Conservation (phyloP, 2,797 vertebrate species). For the Botia kubotai region DNA sequence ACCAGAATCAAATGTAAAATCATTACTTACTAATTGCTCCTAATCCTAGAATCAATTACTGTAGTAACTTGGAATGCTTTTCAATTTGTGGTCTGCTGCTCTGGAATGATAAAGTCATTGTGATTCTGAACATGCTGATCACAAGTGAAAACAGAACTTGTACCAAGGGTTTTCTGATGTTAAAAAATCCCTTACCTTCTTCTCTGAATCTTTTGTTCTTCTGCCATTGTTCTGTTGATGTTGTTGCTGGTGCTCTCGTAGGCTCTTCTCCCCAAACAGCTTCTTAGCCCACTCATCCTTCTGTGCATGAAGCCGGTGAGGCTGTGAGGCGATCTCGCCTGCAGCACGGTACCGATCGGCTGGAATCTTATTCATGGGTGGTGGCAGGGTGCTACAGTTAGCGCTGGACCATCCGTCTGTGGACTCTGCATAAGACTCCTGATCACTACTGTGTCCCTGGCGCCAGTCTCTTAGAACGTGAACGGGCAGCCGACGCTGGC, state of each 20-base stretch:
- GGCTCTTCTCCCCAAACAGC: constrained; percentile 84
- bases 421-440: constrained; percentile 97
- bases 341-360: constrained; percentile 94
- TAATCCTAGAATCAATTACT: background rate
- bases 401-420: constrained; percentile 97
- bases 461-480: constrained; percentile 93
- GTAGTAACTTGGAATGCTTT: constrained; percentile 2
- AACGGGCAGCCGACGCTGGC: constrained; percentile 91
- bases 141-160: background rate
- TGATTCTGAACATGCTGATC: background rate
- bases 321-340: constrained; percentile 78
- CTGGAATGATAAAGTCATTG: background rate
- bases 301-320: constrained; percentile 77
- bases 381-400: constrained; percentile 96
- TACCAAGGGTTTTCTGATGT: background rate
- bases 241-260: constrained; percentile 67
- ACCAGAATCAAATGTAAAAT: background rate
- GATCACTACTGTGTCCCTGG: constrained; percentile 86
- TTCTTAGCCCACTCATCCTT: constrained; percentile 93
- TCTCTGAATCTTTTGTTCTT: constrained; percentile 74
- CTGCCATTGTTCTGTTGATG: constrained; percentile 66
- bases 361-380: constrained; percentile 97
- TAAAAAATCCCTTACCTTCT: constrained; percentile 76
- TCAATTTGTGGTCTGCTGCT: background rate
- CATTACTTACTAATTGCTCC: background rate